Evolutionary conservation across 2,888 invertebrate genomes (phyloP).

Genomic region (Nemotelus nigrinus): DNA sequence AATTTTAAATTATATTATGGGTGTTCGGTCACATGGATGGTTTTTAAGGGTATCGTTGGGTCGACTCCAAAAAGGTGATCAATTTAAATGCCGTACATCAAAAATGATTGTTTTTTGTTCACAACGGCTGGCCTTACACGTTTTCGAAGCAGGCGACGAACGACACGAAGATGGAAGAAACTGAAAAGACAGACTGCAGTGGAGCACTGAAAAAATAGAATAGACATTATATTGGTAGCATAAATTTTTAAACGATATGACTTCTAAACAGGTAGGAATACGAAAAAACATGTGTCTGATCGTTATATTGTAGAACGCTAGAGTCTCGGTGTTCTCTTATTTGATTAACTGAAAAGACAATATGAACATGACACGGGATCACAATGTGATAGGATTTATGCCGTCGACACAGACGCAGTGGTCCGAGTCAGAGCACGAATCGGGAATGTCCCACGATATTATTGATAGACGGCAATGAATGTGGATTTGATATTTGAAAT

Average conservation of each 20-base stretch:
- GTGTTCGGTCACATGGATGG: constrained; percentile 24
- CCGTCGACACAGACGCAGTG: not conserved
- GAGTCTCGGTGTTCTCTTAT: not conserved
- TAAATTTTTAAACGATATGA: constrained; percentile 1
- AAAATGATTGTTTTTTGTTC: not conserved
- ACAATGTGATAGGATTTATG: constrained; percentile 27
- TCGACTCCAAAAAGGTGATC: constrained; percentile 32
- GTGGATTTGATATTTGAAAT: not conserved
- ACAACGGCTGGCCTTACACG: no score
- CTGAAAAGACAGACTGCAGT: not conserved
- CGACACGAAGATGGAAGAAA: not conserved
- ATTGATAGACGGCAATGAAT: not conserved
- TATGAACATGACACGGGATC: constrained; percentile 31
- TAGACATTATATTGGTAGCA: not conserved
- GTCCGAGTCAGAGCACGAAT: not conserved
- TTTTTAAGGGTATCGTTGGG: constrained; percentile 12
- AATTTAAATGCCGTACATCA: constrained; percentile 44
- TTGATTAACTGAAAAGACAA: constrained; percentile 39
- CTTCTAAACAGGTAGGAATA: constrained; percentile 26
- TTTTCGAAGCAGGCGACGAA: not conserved
- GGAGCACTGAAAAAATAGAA: not conserved
- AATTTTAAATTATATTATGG: constrained; percentile 43
- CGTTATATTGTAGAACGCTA: not conserved
- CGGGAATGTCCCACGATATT: not conserved
- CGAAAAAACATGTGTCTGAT: constrained; percentile 17